phyloP scores from a whole-genome alignment of 1,140 invertebrate genomes.

The Halesus radiatus region DNA sequence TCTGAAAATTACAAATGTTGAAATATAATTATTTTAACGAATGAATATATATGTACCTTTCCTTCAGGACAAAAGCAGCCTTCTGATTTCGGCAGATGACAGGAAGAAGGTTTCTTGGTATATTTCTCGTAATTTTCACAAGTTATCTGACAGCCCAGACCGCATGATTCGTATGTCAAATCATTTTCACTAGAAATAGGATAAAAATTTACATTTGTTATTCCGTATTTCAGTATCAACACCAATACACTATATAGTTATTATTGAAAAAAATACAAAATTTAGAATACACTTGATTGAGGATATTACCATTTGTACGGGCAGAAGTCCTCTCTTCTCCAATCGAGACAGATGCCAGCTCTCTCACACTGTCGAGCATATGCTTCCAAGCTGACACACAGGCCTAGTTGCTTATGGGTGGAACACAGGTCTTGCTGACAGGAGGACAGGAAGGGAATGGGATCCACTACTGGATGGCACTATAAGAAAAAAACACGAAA shows the following conservation, averaged over 20 bases:
- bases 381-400: constrained; percentile 77
- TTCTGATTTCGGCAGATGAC: constrained; percentile 72
- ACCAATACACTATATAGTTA: too few species aligned
- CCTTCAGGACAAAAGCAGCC: constrained; percentile 87
- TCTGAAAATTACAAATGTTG: background rate
- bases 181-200: constrained; percentile 68
- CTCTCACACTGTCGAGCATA: constrained; percentile 81
- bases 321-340: constrained; percentile 76
- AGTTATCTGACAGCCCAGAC: constrained; percentile 76
- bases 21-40: background rate
- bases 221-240: too few species aligned
- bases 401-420: constrained; percentile 68
- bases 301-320: constrained; percentile 71
- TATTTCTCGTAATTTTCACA: constrained; percentile 76
- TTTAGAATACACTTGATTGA: too few species aligned
- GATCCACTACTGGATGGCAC: constrained; percentile 82
- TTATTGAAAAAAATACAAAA: too few species aligned
- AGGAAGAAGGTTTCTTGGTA: constrained; percentile 67
- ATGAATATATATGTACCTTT: constrained; percentile 66
- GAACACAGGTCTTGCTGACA: constrained; percentile 79
- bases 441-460: constrained; percentile 74
- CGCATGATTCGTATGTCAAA: constrained; percentile 78
- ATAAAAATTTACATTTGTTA: too few species aligned
- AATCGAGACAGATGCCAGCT: constrained; percentile 79
- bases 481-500: constrained; percentile 57